Evolutionary conservation across 2,888 invertebrate genomes (phyloP).

Genomic region (Aproaerema taeniolella): DNA sequence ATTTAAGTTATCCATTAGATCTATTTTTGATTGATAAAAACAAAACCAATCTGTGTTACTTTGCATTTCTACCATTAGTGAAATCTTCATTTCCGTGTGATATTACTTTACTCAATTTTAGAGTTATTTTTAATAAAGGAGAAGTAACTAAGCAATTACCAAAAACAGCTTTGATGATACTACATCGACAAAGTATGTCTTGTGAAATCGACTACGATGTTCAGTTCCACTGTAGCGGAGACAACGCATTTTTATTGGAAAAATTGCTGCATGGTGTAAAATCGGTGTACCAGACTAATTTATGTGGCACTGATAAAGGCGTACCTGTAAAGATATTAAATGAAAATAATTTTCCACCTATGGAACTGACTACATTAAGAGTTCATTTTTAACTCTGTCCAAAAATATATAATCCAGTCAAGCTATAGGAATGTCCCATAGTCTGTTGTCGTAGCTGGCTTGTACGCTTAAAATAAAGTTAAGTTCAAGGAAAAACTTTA

Average conservation of each 20-base stretch:
- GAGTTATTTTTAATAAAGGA: slow-evolving; percentile 33
- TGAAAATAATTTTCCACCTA: slow-evolving; percentile 44
- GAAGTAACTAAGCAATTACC: slow-evolving; percentile 26
- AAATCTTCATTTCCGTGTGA: slow-evolving; percentile 59
- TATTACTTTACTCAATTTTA: slow-evolving; percentile 49
- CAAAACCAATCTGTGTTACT: slow-evolving; percentile 36
- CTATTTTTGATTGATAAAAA: slow-evolving; percentile 46
- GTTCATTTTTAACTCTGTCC: slow-evolving; percentile 49
- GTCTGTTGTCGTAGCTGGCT: too few relatives aligned
- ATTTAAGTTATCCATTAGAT: slow-evolving; percentile 44
- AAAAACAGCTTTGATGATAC: slow-evolving; percentile 41
- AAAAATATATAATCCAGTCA: too few relatives aligned
- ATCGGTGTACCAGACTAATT: slow-evolving; percentile 49
- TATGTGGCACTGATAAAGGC: slow-evolving; percentile 53
- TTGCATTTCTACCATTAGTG: slow-evolving; percentile 49
- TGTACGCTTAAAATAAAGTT: too few relatives aligned
- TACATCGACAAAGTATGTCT: slow-evolving; percentile 50
- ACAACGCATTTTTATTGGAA: slow-evolving; percentile 38
- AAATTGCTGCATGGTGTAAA: slow-evolving; percentile 45
- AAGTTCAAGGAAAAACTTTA: too few relatives aligned
- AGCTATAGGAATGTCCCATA: too few relatives aligned
- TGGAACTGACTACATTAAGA: slow-evolving; percentile 51
- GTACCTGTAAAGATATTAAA: slow-evolving; percentile 32
- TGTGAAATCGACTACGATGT: slow-evolving; percentile 36
- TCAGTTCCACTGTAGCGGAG: slow-evolving; percentile 38